Conservation (phyloP, 2,113 vertebrate species). For the Brachirus orientalis region DNA sequence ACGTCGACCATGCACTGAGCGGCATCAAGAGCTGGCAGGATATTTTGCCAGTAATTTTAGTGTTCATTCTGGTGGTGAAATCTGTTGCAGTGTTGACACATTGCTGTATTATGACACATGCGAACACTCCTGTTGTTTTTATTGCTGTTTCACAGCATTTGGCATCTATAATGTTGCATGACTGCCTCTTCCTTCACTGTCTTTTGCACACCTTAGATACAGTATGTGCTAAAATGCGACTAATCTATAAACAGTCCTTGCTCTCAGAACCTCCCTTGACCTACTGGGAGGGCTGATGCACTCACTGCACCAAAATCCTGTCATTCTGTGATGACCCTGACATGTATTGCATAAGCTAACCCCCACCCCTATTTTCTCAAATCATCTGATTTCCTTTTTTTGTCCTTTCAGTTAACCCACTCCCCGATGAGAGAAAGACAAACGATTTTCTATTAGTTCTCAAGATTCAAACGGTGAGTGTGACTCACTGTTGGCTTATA, state of each 20-base stretch:
- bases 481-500: slow-evolving; percentile 80
- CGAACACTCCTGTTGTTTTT: too few relatives aligned
- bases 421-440: slow-evolving; percentile 70
- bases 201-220: too few relatives aligned
- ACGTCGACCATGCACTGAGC: too few relatives aligned
- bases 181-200: too few relatives aligned
- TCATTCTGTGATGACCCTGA: slow-evolving; percentile 35
- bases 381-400: slow-evolving; percentile 67
- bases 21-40: too few relatives aligned
- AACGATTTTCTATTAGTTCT: slow-evolving; percentile 78
- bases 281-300: slow-evolving; percentile 12
- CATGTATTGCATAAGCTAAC: slow-evolving; percentile 55
- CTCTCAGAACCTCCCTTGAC: slow-evolving; percentile 7
- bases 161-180: too few relatives aligned
- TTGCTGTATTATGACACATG: slow-evolving; percentile 2
- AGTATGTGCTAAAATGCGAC: too few relatives aligned
- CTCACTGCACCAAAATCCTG: slow-evolving; percentile 17
- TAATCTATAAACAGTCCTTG: not conserved
- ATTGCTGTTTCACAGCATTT: too few relatives aligned
- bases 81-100: slow-evolving; percentile 11
- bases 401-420: slow-evolving; percentile 72
- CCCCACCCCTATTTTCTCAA: slow-evolving; percentile 56
- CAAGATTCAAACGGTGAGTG: slow-evolving; percentile 74
- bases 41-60: too few relatives aligned
- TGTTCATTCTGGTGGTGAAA: slow-evolving; percentile 6